Evolutionary conservation across 2,113 vertebrate genomes (phyloP).

Genomic region (Amazona vittata): DNA sequence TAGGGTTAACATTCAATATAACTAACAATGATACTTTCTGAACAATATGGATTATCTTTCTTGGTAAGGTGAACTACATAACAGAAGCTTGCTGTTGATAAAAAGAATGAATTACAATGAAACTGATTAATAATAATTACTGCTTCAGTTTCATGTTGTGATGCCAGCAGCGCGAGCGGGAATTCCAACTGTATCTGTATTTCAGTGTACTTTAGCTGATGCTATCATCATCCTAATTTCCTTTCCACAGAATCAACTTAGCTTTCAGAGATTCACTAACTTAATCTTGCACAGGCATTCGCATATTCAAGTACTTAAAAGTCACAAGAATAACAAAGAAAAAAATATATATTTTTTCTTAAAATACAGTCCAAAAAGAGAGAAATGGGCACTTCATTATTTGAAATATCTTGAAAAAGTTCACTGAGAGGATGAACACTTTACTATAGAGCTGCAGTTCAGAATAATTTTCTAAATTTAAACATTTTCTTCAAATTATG

Average conservation of each 20-base stretch:
- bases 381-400: neutral
- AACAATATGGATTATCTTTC: neutral
- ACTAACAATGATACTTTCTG: neutral
- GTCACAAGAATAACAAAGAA: neutral
- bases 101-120: neutral
- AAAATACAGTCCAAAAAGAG: neutral
- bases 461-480: neutral
- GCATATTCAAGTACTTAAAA: neutral
- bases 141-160: neutral
- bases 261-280: neutral
- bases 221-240: neutral
- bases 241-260: neutral
- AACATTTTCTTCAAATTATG: neutral
- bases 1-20: neutral
- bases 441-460: neutral
- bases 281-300: neutral
- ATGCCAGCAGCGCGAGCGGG: neutral
- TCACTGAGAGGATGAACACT: neutral
- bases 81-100: neutral
- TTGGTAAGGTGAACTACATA: neutral
- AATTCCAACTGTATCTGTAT: neutral
- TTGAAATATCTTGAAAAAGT: neutral
- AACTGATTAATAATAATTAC: slow-evolving; percentile 26
- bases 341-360: neutral
- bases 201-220: neutral